phyloP scores from a whole-genome alignment of 2,888 invertebrate species.

The Calliphora vomitoria region DNA sequence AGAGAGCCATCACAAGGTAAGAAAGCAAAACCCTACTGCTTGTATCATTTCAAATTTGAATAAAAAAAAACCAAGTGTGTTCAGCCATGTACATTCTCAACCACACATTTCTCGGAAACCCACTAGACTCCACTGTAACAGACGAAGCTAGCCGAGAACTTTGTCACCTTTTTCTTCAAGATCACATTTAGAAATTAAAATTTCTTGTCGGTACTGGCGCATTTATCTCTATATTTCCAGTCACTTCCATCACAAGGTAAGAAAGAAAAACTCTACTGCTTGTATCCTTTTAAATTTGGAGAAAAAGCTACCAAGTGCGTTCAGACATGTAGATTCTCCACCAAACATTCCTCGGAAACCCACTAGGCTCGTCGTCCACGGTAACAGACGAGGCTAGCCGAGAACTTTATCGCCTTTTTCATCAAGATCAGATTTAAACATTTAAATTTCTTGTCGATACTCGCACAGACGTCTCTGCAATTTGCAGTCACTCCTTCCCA shows the following conservation, averaged over 20 bases:
- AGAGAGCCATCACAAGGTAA: no score
- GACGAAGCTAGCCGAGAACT: not conserved
- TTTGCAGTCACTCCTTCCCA: not conserved
- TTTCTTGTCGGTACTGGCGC: not conserved
- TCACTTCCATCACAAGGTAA: not conserved
- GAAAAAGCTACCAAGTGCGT: no score
- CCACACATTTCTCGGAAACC: no score
- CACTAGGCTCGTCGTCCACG: no score
- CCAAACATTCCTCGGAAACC: no score
- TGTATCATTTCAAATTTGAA: no score
- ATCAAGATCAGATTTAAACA: not conserved
- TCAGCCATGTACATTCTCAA: not conserved
- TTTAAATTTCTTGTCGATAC: not conserved
- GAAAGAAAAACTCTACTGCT: no score
- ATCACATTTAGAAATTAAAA: not conserved
- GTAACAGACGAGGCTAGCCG: not conserved
- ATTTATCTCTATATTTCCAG: no score
- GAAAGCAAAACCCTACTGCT: no score
- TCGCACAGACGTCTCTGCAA: not conserved
- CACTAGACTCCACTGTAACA: no score
- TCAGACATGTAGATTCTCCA: not conserved
- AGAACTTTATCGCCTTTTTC: constrained; percentile 2
- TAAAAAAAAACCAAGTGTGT: no score
- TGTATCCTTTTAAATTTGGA: no score
- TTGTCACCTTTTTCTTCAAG: constrained; percentile 2